Evolutionary conservation across 2,888 invertebrate genomes (phyloP).

Genomic region (Patella caerulea): DNA sequence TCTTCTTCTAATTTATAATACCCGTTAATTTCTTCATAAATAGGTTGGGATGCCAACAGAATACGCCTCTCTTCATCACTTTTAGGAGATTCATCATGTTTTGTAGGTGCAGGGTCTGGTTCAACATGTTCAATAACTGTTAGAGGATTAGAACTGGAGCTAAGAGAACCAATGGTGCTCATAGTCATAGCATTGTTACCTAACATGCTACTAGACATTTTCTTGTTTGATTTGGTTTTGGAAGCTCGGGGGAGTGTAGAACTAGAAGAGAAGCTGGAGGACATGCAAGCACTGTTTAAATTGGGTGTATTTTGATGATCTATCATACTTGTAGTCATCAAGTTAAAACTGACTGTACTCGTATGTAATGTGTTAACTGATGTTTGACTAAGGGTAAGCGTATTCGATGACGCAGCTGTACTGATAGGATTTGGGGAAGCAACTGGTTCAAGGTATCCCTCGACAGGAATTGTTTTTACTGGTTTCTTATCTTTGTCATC

Average conservation of each 20-base stretch:
- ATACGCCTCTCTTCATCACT: conserved; percentile 50
- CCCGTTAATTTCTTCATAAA: conserved; percentile 64
- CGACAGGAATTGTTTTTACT: conserved; percentile 38
- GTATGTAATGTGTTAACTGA: conserved; percentile 8
- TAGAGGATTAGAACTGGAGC: too few relatives aligned
- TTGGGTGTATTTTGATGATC: neutral
- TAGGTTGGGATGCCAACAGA: conserved; percentile 59
- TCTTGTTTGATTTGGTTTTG: neutral
- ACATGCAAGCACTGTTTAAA: neutral
- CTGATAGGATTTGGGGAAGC: conserved; percentile 34
- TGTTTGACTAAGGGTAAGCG: conserved; percentile 5
- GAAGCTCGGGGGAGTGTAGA: conserved; percentile 4
- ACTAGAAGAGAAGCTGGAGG: conserved; percentile 4
- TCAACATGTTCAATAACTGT: neutral
- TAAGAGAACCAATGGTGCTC: neutral
- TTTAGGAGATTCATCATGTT: conserved; percentile 23
- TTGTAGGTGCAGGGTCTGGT: conserved; percentile 11
- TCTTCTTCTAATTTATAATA: conserved; percentile 21
- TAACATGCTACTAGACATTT: neutral
- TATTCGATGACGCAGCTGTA: conserved; percentile 1
- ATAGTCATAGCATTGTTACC: neutral
- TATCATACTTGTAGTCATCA: conserved; percentile 3
- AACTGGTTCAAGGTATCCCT: conserved; percentile 62
- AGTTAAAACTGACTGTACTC: neutral
- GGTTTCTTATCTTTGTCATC: conserved; percentile 29